phyloP scores from a whole-genome alignment of 2,113 vertebrate genomes.

The Bos indicus region DNA sequence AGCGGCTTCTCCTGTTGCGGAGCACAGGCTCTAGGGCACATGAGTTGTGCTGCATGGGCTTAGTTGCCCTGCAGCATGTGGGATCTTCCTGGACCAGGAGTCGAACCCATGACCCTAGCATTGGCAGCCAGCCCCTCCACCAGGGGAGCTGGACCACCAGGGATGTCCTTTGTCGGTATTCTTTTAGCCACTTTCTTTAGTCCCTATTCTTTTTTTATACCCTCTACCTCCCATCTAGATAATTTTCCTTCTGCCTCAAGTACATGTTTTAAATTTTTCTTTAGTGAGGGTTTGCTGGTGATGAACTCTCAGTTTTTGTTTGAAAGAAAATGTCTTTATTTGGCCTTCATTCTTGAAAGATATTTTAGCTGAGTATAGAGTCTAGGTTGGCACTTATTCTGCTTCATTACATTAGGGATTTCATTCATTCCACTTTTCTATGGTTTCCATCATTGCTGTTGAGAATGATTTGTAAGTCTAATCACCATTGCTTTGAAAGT shows the following conservation, averaged over 20 bases:
- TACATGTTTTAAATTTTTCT: not conserved
- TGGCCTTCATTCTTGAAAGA: not conserved
- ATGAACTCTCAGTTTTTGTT: not conserved
- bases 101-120: not conserved
- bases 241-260: not conserved
- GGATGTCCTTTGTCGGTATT: not conserved
- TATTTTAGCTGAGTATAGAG: not conserved
- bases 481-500: not conserved
- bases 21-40: not conserved
- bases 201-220: not conserved
- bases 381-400: not conserved
- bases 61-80: not conserved
- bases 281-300: not conserved
- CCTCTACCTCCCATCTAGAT: not conserved
- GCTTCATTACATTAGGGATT: not conserved
- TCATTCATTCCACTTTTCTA: not conserved
- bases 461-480: not conserved
- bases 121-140: not conserved
- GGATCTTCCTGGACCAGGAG: not conserved
- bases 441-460: not conserved
- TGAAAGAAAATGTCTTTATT: not conserved
- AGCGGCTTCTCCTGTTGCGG: not conserved
- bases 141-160: not conserved
- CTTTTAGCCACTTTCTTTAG: not conserved
- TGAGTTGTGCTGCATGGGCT: fast-evolving